Evolutionary conservation across 1,140 invertebrate species (phyloP).

Genomic region (Acromyrmex echinatior): DNA sequence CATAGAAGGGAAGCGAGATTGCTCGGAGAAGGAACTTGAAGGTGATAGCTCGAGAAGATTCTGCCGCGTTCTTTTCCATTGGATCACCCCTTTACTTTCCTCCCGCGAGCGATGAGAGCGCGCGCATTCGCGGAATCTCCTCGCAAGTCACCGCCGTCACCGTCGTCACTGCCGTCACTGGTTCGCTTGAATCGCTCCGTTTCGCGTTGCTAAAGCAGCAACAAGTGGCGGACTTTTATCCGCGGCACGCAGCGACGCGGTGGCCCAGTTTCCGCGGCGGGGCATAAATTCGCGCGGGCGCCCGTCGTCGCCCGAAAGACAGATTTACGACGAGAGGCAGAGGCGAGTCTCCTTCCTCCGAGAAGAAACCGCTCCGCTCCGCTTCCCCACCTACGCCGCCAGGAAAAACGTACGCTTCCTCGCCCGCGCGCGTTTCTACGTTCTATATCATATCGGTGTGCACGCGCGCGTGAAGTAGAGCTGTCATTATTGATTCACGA

Average conservation of each 20-base stretch:
- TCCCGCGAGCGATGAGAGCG: not conserved
- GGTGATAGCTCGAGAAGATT: slow-evolving; percentile 9
- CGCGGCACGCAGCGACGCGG: slow-evolving; percentile 35
- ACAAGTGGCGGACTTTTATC: slow-evolving; percentile 75
- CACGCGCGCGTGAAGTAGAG: not conserved
- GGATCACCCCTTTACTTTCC: slow-evolving; percentile 11
- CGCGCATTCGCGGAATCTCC: slow-evolving; percentile 5
- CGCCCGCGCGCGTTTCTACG: slow-evolving; percentile 1
- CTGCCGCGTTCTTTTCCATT: not conserved
- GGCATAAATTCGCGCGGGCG: slow-evolving; percentile 64
- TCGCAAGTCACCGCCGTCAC: slow-evolving; percentile 6
- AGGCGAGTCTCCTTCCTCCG: slow-evolving; percentile 40
- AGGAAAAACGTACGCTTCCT: not conserved
- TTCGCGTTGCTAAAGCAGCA: slow-evolving; percentile 47
- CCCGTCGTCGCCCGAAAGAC: slow-evolving; percentile 42
- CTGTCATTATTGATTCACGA: slow-evolving; percentile 19
- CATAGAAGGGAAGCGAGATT: slow-evolving; percentile 3
- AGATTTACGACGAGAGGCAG: slow-evolving; percentile 54
- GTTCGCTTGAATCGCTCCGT: not conserved
- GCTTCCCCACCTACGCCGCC: not conserved
- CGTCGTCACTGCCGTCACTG: slow-evolving; percentile 5
- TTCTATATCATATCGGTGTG: not conserved
- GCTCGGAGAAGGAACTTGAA: slow-evolving; percentile 20
- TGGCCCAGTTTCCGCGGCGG: slow-evolving; percentile 70
- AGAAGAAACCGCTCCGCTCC: slow-evolving; percentile 26